Percentiles rank a stretch among this genome's conserved stretches.
phyloP scores from a whole-genome alignment of 1,140 invertebrate genomes.

The Contarinia nasturtii region DNA sequence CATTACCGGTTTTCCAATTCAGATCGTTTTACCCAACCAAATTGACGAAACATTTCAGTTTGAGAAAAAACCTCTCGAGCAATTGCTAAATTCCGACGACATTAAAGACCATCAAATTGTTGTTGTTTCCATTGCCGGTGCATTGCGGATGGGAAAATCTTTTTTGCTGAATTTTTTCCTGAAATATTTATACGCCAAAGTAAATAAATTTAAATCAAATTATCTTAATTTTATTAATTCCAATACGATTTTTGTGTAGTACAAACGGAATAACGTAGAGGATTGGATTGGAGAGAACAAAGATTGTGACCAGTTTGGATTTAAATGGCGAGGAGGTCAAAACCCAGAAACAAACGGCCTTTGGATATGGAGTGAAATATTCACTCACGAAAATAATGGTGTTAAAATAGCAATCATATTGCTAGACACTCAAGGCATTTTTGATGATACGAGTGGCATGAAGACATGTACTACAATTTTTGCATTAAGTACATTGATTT shows the following conservation, averaged over 20 bases:
- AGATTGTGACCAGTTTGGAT: conserved; percentile 40
- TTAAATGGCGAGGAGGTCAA: conserved; percentile 85
- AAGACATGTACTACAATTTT: conserved; percentile 93
- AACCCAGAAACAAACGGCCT: conserved; percentile 91
- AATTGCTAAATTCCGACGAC: not conserved
- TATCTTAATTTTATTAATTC: not conserved
- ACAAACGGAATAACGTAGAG: not conserved
- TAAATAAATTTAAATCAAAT: not conserved
- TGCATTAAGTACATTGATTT: conserved; percentile 86
- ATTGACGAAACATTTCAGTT: too few relatives aligned
- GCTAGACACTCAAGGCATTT: conserved; percentile 94
- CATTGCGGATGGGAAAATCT: conserved; percentile 2
- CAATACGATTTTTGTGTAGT: not conserved
- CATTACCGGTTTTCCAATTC: too few relatives aligned
- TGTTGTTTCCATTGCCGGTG: conserved; percentile 3
- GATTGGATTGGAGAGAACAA: not conserved
- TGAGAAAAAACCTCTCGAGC: not conserved
- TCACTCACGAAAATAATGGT: conserved; percentile 55
- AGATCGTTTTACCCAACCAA: too few relatives aligned
- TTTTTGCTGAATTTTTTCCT: conserved; percentile 4
- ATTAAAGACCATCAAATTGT: not conserved
- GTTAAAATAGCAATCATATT: conserved; percentile 75
- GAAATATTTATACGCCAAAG: conserved; percentile 1
- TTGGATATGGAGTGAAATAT: conserved; percentile 87
- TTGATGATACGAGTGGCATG: conserved; percentile 91